These are phyloP conservation scores for Cyphomyrus discorhynchus DNA, from an alignment of 2,113 vertebrate genomes.

Conservation along the genomic window DNA sequence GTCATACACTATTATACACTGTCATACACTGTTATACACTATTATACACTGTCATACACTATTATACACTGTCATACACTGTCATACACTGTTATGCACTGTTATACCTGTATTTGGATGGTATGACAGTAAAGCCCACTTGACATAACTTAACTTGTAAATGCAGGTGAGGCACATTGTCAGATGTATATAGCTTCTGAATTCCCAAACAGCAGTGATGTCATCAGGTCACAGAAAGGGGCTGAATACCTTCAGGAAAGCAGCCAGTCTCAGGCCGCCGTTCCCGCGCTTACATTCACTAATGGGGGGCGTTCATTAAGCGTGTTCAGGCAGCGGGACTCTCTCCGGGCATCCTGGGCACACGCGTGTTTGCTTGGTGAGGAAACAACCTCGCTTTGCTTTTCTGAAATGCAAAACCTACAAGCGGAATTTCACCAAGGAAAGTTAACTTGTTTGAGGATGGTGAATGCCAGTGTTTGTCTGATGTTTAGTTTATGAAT, in stretches of 20 bases:
- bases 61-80: too few relatives aligned
- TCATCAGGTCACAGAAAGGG: neutral
- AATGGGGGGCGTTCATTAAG: neutral
- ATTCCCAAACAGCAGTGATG: neutral
- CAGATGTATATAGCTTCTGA: neutral
- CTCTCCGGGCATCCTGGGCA: neutral
- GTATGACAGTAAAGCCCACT: neutral
- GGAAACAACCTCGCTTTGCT: neutral
- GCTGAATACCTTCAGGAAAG: neutral
- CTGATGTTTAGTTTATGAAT: neutral
- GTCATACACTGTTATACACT: too few relatives aligned
- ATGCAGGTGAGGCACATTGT: neutral
- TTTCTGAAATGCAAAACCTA: slow-evolving; percentile 24
- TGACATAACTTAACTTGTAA: neutral
- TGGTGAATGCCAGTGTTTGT: neutral
- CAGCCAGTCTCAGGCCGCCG: neutral
- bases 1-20: too few relatives aligned
- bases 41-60: too few relatives aligned
- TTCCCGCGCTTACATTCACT: neutral
- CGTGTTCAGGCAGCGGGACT: neutral
- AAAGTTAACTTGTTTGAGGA: neutral
- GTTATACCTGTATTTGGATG: neutral
- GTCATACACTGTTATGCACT: neutral
- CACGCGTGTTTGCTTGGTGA: neutral
- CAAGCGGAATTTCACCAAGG: neutral